A percentile compares a stretch with the other conserved stretches of the same genome.
Conservation (phyloP, 2,797 vertebrate species). For the Epinephelus coioides region DNA sequence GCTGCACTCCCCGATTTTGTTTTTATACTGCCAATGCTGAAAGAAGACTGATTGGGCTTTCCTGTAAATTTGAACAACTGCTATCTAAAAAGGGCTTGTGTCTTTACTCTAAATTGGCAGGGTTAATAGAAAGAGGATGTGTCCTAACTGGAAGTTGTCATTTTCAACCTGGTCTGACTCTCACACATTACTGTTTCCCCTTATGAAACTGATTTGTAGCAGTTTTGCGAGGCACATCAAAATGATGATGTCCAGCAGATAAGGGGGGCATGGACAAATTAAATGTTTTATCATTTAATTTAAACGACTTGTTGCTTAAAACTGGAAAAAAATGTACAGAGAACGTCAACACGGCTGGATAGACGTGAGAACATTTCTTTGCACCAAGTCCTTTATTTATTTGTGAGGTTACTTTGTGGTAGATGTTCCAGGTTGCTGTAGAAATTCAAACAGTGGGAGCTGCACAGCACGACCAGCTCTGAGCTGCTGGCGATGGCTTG, state of each 20-base stretch:
- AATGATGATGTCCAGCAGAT: neutral
- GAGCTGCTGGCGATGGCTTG: constrained; percentile 37
- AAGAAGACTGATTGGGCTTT: too few species aligned
- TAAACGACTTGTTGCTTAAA: constrained; percentile 7
- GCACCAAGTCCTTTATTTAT: neutral
- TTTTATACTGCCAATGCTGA: too few species aligned
- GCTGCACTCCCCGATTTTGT: too few species aligned
- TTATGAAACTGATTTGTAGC: too few species aligned
- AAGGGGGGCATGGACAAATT: neutral
- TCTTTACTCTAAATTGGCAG: too few species aligned
- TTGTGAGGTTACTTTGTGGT: neutral
- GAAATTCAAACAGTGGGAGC: constrained; percentile 28
- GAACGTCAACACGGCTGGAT: neutral
- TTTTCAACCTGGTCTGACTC: too few species aligned
- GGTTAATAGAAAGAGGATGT: too few species aligned
- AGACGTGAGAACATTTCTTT: neutral
- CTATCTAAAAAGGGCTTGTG: too few species aligned
- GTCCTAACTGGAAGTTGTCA: too few species aligned
- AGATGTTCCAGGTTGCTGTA: constrained; percentile 6
- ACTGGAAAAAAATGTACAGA: neutral
- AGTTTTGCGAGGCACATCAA: neutral
- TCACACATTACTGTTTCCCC: too few species aligned
- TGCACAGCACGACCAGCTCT: neutral
- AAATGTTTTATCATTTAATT: neutral
- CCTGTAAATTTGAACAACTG: too few species aligned